A percentile compares a stretch with the other conserved stretches of the same genome.
Evolutionary conservation across 2,797 vertebrate genomes (phyloP).

Genomic region (Tragopan temminckii): DNA sequence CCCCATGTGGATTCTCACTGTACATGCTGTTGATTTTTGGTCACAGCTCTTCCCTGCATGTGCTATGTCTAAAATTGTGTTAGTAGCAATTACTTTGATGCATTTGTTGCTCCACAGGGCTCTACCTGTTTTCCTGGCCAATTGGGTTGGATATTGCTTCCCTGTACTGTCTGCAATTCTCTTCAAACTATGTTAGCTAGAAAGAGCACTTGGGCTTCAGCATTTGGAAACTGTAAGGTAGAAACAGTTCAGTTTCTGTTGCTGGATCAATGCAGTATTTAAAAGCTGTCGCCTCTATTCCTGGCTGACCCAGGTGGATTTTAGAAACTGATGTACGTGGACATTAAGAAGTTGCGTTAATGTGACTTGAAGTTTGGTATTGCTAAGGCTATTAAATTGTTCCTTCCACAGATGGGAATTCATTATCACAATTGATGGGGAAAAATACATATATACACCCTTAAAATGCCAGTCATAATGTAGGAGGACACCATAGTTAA

Average conservation of each 20-base stretch:
- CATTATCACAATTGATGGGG: neutral
- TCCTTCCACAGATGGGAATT: neutral
- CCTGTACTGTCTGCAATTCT: slow-evolving; percentile 26
- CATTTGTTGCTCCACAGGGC: slow-evolving; percentile 57
- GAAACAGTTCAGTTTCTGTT: slow-evolving; percentile 34
- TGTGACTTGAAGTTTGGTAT: neutral
- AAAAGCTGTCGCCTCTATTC: neutral
- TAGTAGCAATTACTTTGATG: slow-evolving; percentile 70
- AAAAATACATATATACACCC: neutral
- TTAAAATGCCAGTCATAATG: neutral
- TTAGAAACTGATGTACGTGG: slow-evolving; percentile 28
- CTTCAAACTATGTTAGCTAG: slow-evolving; percentile 46
- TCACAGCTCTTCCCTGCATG: slow-evolving; percentile 48
- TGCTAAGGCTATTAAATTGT: neutral
- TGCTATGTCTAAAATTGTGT: slow-evolving; percentile 56
- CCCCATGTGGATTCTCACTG: slow-evolving; percentile 58
- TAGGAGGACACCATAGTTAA: neutral
- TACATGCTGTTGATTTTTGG: slow-evolving; percentile 68
- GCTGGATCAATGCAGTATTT: slow-evolving; percentile 36
- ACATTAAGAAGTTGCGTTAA: neutral
- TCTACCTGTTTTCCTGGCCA: slow-evolving; percentile 45
- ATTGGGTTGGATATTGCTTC: slow-evolving; percentile 19
- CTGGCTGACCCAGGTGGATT: neutral
- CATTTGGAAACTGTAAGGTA: slow-evolving; percentile 22
- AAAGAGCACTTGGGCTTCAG: slow-evolving; percentile 36